Conservation (phyloP, 2,113 vertebrate species). For the Cheilinus undulatus region DNA sequence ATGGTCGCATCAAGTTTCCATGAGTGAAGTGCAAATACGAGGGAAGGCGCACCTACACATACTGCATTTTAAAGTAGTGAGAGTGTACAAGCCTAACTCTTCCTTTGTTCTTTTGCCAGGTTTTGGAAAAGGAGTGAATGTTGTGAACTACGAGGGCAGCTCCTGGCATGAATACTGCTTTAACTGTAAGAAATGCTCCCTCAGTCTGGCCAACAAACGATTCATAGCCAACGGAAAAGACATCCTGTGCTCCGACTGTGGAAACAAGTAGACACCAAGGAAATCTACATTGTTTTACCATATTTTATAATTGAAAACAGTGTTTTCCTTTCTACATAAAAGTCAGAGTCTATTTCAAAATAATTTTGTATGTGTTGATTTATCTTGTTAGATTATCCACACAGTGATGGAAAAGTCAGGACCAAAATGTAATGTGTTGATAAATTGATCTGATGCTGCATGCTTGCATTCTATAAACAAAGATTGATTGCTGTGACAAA, state of each 20-base stretch:
- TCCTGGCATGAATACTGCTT: constrained; percentile 99
- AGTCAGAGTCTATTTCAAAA: constrained; percentile 14
- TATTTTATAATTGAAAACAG: too few species aligned
- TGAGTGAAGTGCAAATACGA: too few species aligned
- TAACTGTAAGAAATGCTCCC: constrained; percentile 94
- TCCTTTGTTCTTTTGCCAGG: constrained; percentile 64
- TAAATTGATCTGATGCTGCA: constrained; percentile 9
- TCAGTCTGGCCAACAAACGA: constrained; percentile 92
- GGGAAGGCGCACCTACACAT: too few species aligned
- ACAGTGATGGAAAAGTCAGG: neutral
- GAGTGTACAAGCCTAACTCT: too few species aligned
- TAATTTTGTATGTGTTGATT: neutral
- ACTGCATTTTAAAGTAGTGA: too few species aligned
- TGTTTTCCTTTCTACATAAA: neutral
- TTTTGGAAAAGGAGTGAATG: constrained; percentile 93
- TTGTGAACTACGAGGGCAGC: constrained; percentile 94
- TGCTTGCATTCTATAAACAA: neutral
- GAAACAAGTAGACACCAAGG: constrained; percentile 86
- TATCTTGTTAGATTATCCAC: neutral
- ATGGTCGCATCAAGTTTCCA: too few species aligned
- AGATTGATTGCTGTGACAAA: neutral
- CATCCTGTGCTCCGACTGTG: constrained; percentile 92
- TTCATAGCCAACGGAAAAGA: constrained; percentile 89
- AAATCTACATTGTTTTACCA: neutral
- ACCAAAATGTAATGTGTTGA: constrained; percentile 11